Base-by-base conservation (phyloP, 2,113 vertebrate genomes). In the Pelodiscus sinensis region DNA sequence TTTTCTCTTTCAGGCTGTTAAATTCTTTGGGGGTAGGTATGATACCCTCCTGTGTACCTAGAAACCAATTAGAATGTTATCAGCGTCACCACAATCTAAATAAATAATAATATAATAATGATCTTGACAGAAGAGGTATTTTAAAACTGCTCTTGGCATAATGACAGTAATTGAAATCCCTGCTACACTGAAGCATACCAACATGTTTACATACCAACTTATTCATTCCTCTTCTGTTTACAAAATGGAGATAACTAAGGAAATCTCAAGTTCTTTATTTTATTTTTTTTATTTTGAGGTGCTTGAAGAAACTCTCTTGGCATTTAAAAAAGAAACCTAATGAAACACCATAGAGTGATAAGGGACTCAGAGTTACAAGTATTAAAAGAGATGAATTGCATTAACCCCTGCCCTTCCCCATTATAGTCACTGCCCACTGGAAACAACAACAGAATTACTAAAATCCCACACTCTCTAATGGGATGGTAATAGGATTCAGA, bases 381-480 rank as follows among this genome's bases (percentile, higher is more conserved):
- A 96, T 97, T 97, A 97, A 94, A 98, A 96, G 93, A 98, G 96
- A 98, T 89, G 97, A 98, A 98, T 97, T 96, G 90, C 97, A 98
- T 98, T 98, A 98, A 98, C 97, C 97, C 97, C 92, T 97, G 97
- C 95, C 98, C 97, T 97, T 96, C 97, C 97, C 97, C 97, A 98
- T 98, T 98, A 98, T 98, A 98, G 96, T 97, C 56, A 94, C 98
- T 98, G 98, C 97, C 98, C 98, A 98, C 96, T 98, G 98, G 98
- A 99, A 98, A 98, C 98, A 99, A 98, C 98, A 98, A 98, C 98
- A 98, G 97, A 98, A 98, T 98, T 98, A 98, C 98, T 98, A 98
- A 98, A 98, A 98, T 98, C 98, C 98, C 97, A 97, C 97, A 96
- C 97, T 97, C 97, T 98, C 98, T 99, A 99, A 99, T 99, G 97